phyloP scores from a whole-genome alignment of 2,888 invertebrate species.

The Rhodophaea formosa region DNA sequence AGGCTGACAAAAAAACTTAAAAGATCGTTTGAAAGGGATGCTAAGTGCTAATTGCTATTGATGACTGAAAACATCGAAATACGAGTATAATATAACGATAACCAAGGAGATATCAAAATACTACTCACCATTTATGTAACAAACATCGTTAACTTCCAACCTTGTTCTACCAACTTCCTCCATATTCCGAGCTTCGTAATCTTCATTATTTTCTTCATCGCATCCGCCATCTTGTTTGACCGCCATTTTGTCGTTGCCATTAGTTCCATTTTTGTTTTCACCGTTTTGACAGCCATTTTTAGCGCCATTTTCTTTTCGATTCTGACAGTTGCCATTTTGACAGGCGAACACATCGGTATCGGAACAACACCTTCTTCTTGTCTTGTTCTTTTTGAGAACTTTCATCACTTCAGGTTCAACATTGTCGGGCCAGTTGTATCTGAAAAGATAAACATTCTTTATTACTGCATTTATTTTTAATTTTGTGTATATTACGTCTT shows the following conservation, averaged over 20 bases:
- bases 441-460: constrained; percentile 36
- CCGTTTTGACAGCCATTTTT: neutral
- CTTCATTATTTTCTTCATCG: constrained; percentile 24
- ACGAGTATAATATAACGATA: too few species aligned
- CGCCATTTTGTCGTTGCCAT: constrained; percentile 18
- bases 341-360: constrained; percentile 39
- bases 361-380: constrained; percentile 44
- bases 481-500: too few species aligned
- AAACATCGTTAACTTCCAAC: constrained; percentile 89
- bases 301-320: neutral
- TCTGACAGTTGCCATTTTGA: constrained; percentile 35
- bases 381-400: constrained; percentile 49
- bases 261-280: neutral
- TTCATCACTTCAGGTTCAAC: constrained; percentile 66
- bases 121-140: constrained; percentile 95
- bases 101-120: too few species aligned
- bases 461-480: too few species aligned
- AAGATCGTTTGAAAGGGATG: too few species aligned
- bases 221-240: constrained; percentile 29
- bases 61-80: too few species aligned
- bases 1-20: too few species aligned
- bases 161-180: constrained; percentile 83
- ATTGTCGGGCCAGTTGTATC: constrained; percentile 89
- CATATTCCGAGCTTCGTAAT: constrained; percentile 77
- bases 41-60: too few species aligned